Evolutionary conservation across 2,888 invertebrate genomes (phyloP).

Genomic region (Brenthis hecate): DNA sequence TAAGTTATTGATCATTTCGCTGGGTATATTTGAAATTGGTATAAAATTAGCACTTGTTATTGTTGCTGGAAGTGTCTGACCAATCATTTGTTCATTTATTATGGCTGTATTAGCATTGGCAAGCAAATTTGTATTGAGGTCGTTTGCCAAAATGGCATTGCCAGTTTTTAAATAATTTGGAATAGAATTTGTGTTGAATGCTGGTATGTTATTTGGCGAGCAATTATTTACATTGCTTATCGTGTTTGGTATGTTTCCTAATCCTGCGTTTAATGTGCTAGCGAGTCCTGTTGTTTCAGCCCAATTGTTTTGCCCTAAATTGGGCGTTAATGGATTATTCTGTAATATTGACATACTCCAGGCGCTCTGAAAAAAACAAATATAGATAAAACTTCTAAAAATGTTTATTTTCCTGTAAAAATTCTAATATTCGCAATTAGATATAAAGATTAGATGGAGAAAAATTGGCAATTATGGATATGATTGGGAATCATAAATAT

Average conservation of each 20-base stretch:
- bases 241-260: slow-evolving; percentile 18
- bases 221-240: slow-evolving; percentile 20
- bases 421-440: too few relatives aligned
- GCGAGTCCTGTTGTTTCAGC: background rate
- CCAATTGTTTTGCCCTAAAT: slow-evolving; percentile 1
- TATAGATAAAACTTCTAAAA: too few relatives aligned
- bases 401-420: too few relatives aligned
- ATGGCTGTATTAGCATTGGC: slow-evolving; percentile 11
- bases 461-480: too few relatives aligned
- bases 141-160: slow-evolving; percentile 29
- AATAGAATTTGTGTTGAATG: slow-evolving; percentile 20
- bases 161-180: slow-evolving; percentile 23
- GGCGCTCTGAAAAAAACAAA: slow-evolving; percentile 34
- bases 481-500: too few relatives aligned
- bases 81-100: slow-evolving; percentile 27
- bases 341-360: slow-evolving; percentile 29
- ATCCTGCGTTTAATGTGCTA: slow-evolving; percentile 15
- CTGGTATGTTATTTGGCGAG: slow-evolving; percentile 22
- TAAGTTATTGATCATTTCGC: slow-evolving; percentile 42
- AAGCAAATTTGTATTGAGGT: slow-evolving; percentile 21
- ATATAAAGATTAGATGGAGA: too few relatives aligned
- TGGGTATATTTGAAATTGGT: slow-evolving; percentile 34
- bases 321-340: slow-evolving; percentile 15
- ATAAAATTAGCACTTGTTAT: slow-evolving; percentile 31
- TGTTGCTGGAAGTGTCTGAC: slow-evolving; percentile 23